phyloP scores from a whole-genome alignment of 1,140 invertebrate species.

The Agrilus planipennis region DNA sequence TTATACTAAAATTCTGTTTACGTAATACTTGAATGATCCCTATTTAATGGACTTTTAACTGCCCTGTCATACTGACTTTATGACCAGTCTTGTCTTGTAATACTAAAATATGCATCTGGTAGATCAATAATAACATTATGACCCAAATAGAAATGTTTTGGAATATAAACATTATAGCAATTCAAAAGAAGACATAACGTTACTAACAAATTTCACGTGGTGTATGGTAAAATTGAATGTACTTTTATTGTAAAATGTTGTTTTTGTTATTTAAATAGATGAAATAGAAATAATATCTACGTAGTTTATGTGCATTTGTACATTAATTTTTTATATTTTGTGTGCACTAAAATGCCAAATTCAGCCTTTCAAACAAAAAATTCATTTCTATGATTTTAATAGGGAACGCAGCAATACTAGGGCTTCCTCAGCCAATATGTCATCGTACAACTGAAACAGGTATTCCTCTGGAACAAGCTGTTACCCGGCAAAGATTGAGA shows the following conservation, averaged over 20 bases:
- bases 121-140: too few species aligned
- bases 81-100: too few species aligned
- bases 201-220: too few species aligned
- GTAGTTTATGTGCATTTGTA: not conserved
- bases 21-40: too few species aligned
- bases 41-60: too few species aligned
- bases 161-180: too few species aligned
- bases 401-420: slow-evolving; percentile 60
- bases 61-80: too few species aligned
- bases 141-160: too few species aligned
- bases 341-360: slow-evolving; percentile 2
- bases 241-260: not conserved
- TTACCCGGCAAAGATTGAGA: slow-evolving; percentile 67
- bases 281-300: not conserved
- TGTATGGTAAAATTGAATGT: not conserved
- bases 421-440: slow-evolving; percentile 49
- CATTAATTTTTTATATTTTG: not conserved
- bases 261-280: not conserved
- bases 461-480: slow-evolving; percentile 68
- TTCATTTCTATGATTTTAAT: slow-evolving; percentile 7
- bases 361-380: slow-evolving; percentile 1
- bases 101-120: too few species aligned
- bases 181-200: too few species aligned
- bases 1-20: too few species aligned
- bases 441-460: slow-evolving; percentile 36